These are phyloP conservation scores for Zosterops pallidus DNA, from an alignment of 2,113 vertebrate species.

Conservation along the genomic window DNA sequence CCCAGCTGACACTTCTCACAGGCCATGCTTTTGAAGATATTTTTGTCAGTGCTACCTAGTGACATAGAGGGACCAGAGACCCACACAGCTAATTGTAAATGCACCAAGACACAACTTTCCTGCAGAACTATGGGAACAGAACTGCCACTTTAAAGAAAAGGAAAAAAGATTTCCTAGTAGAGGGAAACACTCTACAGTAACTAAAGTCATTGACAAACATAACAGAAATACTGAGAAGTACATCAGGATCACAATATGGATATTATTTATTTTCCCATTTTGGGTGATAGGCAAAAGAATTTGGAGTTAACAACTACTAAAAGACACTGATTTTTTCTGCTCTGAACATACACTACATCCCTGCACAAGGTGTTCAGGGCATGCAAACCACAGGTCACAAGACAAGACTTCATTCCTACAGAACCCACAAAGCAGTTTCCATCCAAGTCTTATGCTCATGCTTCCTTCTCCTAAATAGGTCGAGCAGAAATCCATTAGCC, in stretches of 20 bases:
- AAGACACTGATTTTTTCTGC: background rate
- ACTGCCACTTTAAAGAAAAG: background rate
- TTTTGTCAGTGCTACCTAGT: background rate
- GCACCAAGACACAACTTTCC: background rate
- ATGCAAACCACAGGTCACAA: background rate
- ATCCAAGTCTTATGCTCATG: rapidly evolving
- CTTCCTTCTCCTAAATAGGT: background rate
- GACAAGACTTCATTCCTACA: background rate
- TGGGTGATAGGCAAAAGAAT: background rate
- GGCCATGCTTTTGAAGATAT: background rate
- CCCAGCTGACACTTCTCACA: background rate
- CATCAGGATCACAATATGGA: background rate
- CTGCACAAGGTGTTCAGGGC: too few species aligned
- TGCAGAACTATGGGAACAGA: background rate
- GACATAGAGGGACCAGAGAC: background rate
- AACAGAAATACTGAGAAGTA: background rate
- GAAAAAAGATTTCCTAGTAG: background rate
- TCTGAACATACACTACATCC: background rate
- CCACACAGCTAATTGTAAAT: background rate
- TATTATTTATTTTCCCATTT: background rate
- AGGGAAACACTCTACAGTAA: background rate
- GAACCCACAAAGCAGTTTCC: background rate
- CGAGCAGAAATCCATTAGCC: background rate
- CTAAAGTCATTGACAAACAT: background rate
- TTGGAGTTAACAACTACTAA: background rate